Base-by-base conservation (phyloP, 2,113 vertebrate species). In the Larimichthys polyactis region DNA sequence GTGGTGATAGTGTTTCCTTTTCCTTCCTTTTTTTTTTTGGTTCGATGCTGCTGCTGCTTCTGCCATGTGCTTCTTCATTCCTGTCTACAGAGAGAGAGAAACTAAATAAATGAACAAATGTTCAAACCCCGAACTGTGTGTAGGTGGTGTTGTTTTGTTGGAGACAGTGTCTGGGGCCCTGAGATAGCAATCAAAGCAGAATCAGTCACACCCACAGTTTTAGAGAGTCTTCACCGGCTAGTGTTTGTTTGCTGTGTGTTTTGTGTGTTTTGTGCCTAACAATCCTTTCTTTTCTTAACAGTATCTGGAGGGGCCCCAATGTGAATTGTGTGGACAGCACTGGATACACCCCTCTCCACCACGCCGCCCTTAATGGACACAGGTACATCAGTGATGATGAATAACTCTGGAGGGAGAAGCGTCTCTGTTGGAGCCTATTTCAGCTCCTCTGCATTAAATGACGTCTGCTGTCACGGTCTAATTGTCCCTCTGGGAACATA, bases 291-390 rank as follows among this genome's bases (percentile, higher is more conserved):
- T 0, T 16, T 80, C 74, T 79, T 78, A 8, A 20, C 94, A 98
- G 97, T 88, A 99, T 99, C 93, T 99, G 98, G 98, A 97, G 98
- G 90, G 97, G 97, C 70, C 98, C 98, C 11, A 99, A 98, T 78
- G 97, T 99, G 95, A 99, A 99, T 91, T 99, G 98, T 72, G 97
- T 98, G 80, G 98, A 99, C 94, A 98, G 95, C 86, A 99, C 97
- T 78, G 98, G 98, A 89, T 99, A 99, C 84, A 98, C 97, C 1
- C 98, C 98, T 2, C 96, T 99, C 72, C 98, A 99, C 91, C 98
- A 99, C 19, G 97, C 98, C 15, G 97, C 98, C 81, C 64, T 99
- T 24, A 99, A 99, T 11, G 98, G 98, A 87, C 98, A 99, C 89
- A 99, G 94, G 98, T 99, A 93, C 92, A 82, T 68, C 20, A 3